Evolutionary conservation across 2,888 invertebrate species (phyloP).

Genomic region (Drosophila multiciliata): DNA sequence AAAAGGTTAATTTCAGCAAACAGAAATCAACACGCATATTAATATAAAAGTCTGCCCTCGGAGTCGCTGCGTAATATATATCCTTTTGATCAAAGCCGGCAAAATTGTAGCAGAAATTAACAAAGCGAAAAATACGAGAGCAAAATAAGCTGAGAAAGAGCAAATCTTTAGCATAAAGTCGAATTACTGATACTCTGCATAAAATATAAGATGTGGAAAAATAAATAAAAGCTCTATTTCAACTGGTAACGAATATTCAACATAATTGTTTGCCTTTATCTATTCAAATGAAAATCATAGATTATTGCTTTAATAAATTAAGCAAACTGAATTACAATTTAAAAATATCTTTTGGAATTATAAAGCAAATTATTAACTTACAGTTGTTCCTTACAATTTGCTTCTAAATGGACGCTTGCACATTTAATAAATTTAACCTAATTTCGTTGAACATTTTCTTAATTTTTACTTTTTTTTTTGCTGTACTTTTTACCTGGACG

Average conservation of each 20-base stretch:
- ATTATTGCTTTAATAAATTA: not conserved
- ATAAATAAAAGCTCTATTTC: fast-evolving
- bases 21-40: slow-evolving; percentile 83
- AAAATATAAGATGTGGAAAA: fast-evolving
- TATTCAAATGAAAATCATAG: not conserved
- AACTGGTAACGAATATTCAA: not conserved
- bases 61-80: slow-evolving; percentile 27
- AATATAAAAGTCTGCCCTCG: slow-evolving; percentile 74
- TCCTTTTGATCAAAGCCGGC: slow-evolving; percentile 66
- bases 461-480: not conserved
- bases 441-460: slow-evolving; percentile 52
- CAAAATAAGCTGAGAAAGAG: not conserved
- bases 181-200: slow-evolving; percentile 18
- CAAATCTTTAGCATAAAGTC: not conserved
- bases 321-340: not conserved
- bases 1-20: slow-evolving; percentile 79
- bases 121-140: slow-evolving; percentile 1
- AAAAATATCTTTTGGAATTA: not conserved
- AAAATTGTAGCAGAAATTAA: slow-evolving; percentile 51
- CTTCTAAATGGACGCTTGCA: slow-evolving; percentile 18
- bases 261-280: not conserved
- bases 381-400: slow-evolving; percentile 23
- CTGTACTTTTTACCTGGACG: slow-evolving; percentile 8
- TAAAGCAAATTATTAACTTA: slow-evolving; percentile 43
- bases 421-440: slow-evolving; percentile 61